Percentiles rank a stretch among this genome's conserved stretches.
phyloP scores from a whole-genome alignment of 2,113 vertebrate species.

The Oncorhynchus kisutch region DNA sequence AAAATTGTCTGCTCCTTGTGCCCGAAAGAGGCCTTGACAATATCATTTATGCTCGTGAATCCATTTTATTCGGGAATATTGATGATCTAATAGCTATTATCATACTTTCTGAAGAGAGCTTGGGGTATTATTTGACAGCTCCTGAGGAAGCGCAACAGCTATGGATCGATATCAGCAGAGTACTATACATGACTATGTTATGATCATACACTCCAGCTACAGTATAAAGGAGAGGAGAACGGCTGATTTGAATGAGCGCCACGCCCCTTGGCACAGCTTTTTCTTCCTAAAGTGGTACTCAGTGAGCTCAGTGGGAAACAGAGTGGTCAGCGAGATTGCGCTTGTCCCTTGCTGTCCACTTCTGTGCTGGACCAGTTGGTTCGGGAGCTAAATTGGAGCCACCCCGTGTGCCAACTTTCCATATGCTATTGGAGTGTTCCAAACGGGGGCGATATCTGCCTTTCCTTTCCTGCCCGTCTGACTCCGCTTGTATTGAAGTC shows the following conservation, averaged over 20 bases:
- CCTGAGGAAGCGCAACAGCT: slow-evolving; percentile 44
- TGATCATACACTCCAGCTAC: slow-evolving; percentile 57
- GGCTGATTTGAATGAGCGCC: slow-evolving; percentile 48
- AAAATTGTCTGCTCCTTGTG: background rate
- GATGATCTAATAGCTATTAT: slow-evolving; percentile 55
- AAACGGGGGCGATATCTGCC: slow-evolving; percentile 62
- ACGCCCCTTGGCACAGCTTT: slow-evolving; percentile 54
- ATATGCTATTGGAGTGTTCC: slow-evolving; percentile 57
- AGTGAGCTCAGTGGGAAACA: slow-evolving; percentile 52
- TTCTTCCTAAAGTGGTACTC: slow-evolving; percentile 7
- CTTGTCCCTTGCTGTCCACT: slow-evolving; percentile 20
- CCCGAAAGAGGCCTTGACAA: slow-evolving; percentile 20
- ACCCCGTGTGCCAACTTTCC: slow-evolving; percentile 47
- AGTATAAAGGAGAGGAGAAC: slow-evolving; percentile 29
- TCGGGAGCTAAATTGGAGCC: slow-evolving; percentile 52
- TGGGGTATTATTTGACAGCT: slow-evolving; percentile 49
- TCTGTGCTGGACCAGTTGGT: slow-evolving; percentile 56
- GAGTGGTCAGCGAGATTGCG: slow-evolving; percentile 53
- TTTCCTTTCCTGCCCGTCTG: slow-evolving; percentile 57
- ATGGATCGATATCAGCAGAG: slow-evolving; percentile 52
- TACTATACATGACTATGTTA: slow-evolving; percentile 53
- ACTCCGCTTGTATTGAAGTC: slow-evolving; percentile 40
- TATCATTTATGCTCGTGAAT: slow-evolving; percentile 13
- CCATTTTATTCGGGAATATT: slow-evolving; percentile 49
- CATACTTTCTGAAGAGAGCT: slow-evolving; percentile 47